These are phyloP conservation scores for Saccostrea cuccullata DNA, from an alignment of 1,140 invertebrate genomes.

Conservation along the genomic window DNA sequence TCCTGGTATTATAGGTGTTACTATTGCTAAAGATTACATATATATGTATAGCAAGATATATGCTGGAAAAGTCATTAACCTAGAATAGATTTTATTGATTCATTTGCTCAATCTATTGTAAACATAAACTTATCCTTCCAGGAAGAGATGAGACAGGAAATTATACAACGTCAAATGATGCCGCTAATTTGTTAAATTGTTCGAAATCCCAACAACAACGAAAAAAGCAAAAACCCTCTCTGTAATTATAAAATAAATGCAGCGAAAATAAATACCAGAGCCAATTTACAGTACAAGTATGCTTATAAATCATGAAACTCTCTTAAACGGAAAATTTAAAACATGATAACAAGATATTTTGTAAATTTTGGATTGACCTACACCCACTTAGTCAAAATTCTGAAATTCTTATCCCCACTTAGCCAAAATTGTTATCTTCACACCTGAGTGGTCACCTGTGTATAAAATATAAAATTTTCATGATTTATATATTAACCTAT, in stretches of 20 bases:
- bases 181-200: not conserved
- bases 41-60: not conserved
- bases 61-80: not conserved
- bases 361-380: too few relatives aligned
- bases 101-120: not conserved
- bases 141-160: not conserved
- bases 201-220: not conserved
- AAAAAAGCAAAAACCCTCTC: not conserved
- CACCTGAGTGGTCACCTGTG: too few relatives aligned
- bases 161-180: not conserved
- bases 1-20: not conserved
- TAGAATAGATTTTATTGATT: slow-evolving; percentile 14
- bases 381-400: too few relatives aligned
- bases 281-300: too few relatives aligned
- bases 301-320: too few relatives aligned
- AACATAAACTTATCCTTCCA: not conserved
- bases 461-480: too few relatives aligned
- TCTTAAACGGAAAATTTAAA: too few relatives aligned
- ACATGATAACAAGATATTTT: too few relatives aligned
- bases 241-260: not conserved
- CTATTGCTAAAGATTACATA: not conserved
- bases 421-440: too few relatives aligned
- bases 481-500: too few relatives aligned
- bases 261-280: too few relatives aligned
- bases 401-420: too few relatives aligned